Base-by-base conservation (phyloP, 2,797 vertebrate species). In the Halcyon badia region DNA sequence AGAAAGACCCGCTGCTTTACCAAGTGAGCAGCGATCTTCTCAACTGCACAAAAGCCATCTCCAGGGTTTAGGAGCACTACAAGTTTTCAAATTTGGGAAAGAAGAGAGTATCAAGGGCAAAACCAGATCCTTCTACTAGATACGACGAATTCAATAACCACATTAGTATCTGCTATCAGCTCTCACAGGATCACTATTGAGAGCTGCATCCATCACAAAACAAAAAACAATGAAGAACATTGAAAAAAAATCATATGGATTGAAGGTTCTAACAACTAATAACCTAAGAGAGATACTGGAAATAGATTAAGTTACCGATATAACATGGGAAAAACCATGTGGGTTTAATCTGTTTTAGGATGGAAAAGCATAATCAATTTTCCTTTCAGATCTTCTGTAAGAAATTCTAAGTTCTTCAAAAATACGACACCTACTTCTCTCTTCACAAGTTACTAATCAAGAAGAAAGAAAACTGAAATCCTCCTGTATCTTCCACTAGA, bases 301-400 rank as follows among this genome's bases (percentile, higher is more conserved):
- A 94, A 69, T 4, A 71, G 2, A 39, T 61, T n/a, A 69, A 83
- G 72, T 82, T 48, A 62, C 5, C 6, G 2, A 13, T n/a, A 70
- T 9, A 15, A 10, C 2, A 65, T 0, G 4, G 13, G 2, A 5
- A 19, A 17, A 1, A 81, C 84, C 33, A 21, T 2, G 6, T 46
- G 11, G 6, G 1, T 68, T 89, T 37, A 57, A 90, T 84, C 37
- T 0, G 1, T 30, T 58, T 77, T 73, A 90, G 30, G 19, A 73
- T 35, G 60, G n/a, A 51, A 60, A 89, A 70, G 18, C 10, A 65
- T 37, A n/a, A 89, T 11, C 5, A 31, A 33, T 25, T 69, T 76
- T 44, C 37, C 46, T 65, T 75, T n/a, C 8, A 51, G 49, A 35
- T 19, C 6, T 6, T 66, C 14, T 54, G 52, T 6, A 10, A 9